Base-by-base conservation (phyloP, 2,888 invertebrate genomes). In the Darwinula stevensoni region DNA sequence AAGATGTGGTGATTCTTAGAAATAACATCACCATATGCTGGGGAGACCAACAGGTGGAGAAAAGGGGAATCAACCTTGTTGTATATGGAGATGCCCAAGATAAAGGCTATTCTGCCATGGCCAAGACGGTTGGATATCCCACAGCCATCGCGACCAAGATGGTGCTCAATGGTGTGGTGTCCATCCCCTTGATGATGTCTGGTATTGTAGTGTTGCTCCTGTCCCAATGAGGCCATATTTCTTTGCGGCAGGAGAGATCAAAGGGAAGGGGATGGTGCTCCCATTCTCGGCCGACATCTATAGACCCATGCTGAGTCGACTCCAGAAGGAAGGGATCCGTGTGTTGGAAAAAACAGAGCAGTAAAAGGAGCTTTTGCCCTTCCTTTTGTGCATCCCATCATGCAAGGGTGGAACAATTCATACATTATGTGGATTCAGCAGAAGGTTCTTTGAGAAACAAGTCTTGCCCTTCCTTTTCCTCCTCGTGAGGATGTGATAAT, bases 61-160 rank as follows among this genome's bases (percentile, higher is more conserved):
- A 63, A 31, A 65, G 78, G 30, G 75, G 56, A 66, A 53, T 62
- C 38, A 54, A 57, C 39, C 41, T 62, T 36, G 58, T 61, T 56
- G 60, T 0, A 51, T 35, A 35, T 34, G 35, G 35, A n/a, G 13
- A 57, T 14, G 22, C n/a, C n/a, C 38, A 39, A 16, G 55, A 59
- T 13, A 44, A 49, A 4, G 39, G 47, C 34, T 78, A 80, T 51
- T 86, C 91, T 0, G 97, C 97, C 16, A 99, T 97, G 97, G 74
- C 82, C 1, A 66, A 73, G 44, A 75, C 78, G 5, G 84, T 86
- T 5, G 84, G 84, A 14, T 80, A 67, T 55, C 94, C 72, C 1
- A 71, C 86, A 4, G 97, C 82, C 14, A 94, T 97, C 42, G 86
- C 91, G 2, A 69, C 84, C 2, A 86, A 86, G 54, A 99, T 97